phyloP scores from a whole-genome alignment of 2,113 vertebrate species.

The Cheirogaleus medius region DNA sequence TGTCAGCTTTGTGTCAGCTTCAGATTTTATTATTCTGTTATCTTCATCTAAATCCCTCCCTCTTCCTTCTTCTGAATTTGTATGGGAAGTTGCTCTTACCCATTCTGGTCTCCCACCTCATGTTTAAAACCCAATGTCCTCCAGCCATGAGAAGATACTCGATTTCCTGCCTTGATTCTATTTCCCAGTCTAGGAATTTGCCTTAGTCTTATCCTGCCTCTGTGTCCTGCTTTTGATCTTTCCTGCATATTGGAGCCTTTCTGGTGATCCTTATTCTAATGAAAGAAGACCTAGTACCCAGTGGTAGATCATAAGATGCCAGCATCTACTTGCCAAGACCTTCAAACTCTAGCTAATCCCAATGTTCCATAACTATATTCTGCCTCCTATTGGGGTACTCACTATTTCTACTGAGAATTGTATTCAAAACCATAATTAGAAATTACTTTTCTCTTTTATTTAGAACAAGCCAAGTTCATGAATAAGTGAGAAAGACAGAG shows the following conservation, averaged over 20 bases:
- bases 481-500: not conserved
- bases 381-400: not conserved
- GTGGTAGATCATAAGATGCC: not conserved
- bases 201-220: not conserved
- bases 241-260: not conserved
- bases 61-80: not conserved
- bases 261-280: not conserved
- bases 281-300: not conserved
- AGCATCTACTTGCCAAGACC: not conserved
- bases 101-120: not conserved
- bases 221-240: not conserved
- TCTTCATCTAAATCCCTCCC: not conserved
- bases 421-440: not conserved
- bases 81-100: not conserved
- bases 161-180: not conserved
- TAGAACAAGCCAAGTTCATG: not conserved
- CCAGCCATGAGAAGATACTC: not conserved
- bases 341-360: not conserved
- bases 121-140: not conserved
- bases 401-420: not conserved
- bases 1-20: not conserved
- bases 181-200: not conserved
- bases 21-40: not conserved
- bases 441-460: not conserved
- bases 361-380: not conserved